Percentiles rank a stretch among this genome's conserved stretches.
phyloP scores from a whole-genome alignment of 1,140 invertebrate genomes.

The Aphidius gifuensis region DNA sequence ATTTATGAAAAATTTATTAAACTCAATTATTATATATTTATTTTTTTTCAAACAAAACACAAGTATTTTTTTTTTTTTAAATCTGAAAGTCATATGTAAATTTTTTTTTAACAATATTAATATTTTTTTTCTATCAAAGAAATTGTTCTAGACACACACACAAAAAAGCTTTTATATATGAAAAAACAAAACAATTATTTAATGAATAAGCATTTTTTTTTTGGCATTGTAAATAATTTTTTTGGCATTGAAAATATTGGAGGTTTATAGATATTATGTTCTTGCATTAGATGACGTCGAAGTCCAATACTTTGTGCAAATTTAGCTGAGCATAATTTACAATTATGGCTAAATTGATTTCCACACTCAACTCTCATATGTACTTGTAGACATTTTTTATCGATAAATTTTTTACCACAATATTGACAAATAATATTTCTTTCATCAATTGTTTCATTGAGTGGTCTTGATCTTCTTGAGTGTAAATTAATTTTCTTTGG shows the following conservation, averaged over 20 bases:
- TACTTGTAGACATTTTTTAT: conserved; percentile 51
- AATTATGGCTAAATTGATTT: conserved; percentile 51
- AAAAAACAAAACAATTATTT: neutral
- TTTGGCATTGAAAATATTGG: conserved; percentile 38
- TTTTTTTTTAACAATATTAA: too few species aligned
- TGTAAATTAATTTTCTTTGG: neutral
- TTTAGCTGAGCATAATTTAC: conserved; percentile 49
- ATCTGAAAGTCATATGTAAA: too few species aligned
- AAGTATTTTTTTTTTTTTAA: too few species aligned
- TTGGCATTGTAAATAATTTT: conserved; percentile 28
- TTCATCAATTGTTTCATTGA: conserved; percentile 21
- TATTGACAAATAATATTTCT: conserved; percentile 42
- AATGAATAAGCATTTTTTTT: conserved; percentile 3
- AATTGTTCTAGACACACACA: neutral
- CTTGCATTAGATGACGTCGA: conserved; percentile 41
- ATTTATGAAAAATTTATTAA: too few species aligned
- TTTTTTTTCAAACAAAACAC: too few species aligned
- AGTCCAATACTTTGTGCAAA: conserved; percentile 51
- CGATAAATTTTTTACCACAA: conserved; percentile 56
- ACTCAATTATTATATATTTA: too few species aligned
- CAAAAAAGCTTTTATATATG: neutral
- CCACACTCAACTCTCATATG: conserved; percentile 58
- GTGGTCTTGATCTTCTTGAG: conserved; percentile 24
- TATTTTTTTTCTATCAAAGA: neutral
- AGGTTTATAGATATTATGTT: conserved; percentile 42